Conservation (phyloP, 2,797 vertebrate genomes). For the Chiloscyllium punctatum region DNA sequence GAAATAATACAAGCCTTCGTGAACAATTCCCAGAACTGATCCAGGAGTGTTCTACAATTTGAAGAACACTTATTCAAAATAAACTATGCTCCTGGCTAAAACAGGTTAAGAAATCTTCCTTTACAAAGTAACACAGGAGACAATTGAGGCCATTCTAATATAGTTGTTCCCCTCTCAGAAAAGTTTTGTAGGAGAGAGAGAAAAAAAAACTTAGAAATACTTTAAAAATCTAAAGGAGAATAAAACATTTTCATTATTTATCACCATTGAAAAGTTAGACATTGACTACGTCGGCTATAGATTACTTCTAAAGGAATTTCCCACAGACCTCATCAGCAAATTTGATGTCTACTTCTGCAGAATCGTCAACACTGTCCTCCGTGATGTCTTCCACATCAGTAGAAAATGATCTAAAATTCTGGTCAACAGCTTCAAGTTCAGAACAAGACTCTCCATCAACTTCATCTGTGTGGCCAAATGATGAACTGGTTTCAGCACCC, state of each 20-base stretch:
- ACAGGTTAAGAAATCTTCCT: neutral
- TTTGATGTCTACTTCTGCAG: neutral
- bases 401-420: neutral
- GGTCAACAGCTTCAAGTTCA: neutral
- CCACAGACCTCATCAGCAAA: neutral
- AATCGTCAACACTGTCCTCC: neutral
- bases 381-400: no score
- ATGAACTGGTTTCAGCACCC: neutral
- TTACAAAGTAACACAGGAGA: neutral
- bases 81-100: neutral
- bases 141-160: neutral
- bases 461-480: neutral
- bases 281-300: neutral
- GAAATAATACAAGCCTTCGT: neutral
- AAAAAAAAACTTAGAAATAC: neutral
- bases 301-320: neutral
- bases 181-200: neutral
- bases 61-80: neutral
- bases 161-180: neutral
- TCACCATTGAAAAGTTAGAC: neutral
- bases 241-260: neutral
- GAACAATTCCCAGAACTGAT: neutral
- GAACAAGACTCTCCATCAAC: neutral
- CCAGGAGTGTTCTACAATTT: neutral
- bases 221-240: neutral